phyloP scores from a whole-genome alignment of 2,888 invertebrate species.

The Sarcophaga rosellei region DNA sequence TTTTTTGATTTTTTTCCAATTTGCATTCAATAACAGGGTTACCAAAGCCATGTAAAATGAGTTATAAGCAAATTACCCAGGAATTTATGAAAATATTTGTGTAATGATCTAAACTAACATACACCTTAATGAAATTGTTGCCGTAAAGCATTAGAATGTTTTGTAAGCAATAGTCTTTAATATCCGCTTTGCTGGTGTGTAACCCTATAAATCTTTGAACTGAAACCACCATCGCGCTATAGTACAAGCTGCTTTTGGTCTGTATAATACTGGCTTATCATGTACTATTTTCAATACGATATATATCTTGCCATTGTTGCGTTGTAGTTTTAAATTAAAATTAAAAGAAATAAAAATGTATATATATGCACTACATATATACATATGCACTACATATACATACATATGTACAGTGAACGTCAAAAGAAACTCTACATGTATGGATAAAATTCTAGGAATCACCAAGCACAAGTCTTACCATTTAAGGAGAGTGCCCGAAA shows the following conservation, averaged over 20 bases:
- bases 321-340: slow-evolving; percentile 61
- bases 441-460: no score
- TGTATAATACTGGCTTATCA: slow-evolving; percentile 40
- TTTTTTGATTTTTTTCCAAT: neutral
- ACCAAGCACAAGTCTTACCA: no score
- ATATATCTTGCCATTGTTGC: neutral
- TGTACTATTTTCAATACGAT: slow-evolving; percentile 3
- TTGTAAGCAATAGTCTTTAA: no score
- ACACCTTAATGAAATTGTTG: no score
- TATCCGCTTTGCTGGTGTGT: neutral
- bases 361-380: no score
- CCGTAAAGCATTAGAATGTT: no score
- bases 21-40: slow-evolving; percentile 18
- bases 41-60: neutral
- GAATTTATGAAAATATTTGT: no score
- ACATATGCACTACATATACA: no score
- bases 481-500: no score
- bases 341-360: slow-evolving; percentile 30
- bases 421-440: no score
- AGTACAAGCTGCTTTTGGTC: neutral
- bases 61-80: neutral
- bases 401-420: neutral
- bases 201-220: neutral
- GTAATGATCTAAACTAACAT: no score
- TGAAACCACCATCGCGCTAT: neutral